These are phyloP conservation scores for Stenopsyche tienmushanensis DNA, from an alignment of 1,140 invertebrate genomes.

Conservation along the genomic window DNA sequence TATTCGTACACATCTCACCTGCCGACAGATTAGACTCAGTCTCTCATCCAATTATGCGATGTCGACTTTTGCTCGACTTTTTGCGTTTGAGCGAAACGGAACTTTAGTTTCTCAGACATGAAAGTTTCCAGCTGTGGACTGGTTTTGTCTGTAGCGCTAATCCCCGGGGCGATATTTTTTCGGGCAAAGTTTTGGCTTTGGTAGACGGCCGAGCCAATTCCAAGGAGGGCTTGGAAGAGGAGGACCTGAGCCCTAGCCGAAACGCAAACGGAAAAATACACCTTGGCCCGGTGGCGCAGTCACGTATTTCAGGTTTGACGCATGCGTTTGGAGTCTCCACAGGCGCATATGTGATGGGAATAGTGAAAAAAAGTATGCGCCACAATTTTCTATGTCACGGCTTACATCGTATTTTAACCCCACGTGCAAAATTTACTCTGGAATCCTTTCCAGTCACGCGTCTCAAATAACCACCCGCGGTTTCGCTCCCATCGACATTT, in stretches of 20 bases:
- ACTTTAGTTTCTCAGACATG: slow-evolving; percentile 9
- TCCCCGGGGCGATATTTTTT: slow-evolving; percentile 18
- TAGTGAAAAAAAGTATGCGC: background rate
- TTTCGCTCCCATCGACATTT: background rate
- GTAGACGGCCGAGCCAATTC: background rate
- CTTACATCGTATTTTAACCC: slow-evolving; percentile 4
- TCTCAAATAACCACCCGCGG: background rate
- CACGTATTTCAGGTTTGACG: slow-evolving; percentile 37
- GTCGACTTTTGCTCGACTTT: slow-evolving; percentile 3
- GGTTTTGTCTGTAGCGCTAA: background rate
- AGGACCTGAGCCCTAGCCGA: background rate
- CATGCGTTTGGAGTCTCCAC: slow-evolving; percentile 20
- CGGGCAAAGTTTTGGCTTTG: slow-evolving; percentile 1
- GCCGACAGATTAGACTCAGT: background rate
- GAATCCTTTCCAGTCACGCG: slow-evolving; percentile 10
- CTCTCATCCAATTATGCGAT: slow-evolving; percentile 7
- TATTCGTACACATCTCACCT: no score
- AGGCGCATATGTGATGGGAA: slow-evolving; percentile 6
- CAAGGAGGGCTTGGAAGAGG: no score
- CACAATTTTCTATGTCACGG: slow-evolving; percentile 10
- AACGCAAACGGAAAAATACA: slow-evolving; percentile 18
- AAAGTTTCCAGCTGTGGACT: slow-evolving; percentile 13
- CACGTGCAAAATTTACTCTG: background rate
- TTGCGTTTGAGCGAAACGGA: slow-evolving; percentile 7
- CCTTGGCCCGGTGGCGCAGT: slow-evolving; percentile 34